These are phyloP conservation scores for Idris sp. DNA, from an alignment of 1,140 invertebrate species.

Conservation along the genomic window DNA sequence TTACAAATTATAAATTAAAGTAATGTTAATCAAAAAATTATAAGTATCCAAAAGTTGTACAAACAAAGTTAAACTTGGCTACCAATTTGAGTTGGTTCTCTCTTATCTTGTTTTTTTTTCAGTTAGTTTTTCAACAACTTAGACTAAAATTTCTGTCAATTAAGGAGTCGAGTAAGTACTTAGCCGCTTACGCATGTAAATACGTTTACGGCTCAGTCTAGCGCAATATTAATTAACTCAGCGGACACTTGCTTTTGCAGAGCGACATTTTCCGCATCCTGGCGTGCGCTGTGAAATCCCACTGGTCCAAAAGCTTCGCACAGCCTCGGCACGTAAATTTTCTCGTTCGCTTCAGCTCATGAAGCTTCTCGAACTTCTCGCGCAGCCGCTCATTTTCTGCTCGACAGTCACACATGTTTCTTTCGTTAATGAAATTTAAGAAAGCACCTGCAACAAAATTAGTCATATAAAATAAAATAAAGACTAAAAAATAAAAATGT, in stretches of 20 bases:
- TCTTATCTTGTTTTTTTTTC: constrained; percentile 7
- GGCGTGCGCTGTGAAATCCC: constrained; percentile 64
- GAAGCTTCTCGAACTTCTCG: constrained; percentile 59
- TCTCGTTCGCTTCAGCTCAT: constrained; percentile 42
- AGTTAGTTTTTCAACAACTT: constrained; percentile 7
- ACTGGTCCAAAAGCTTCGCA: constrained; percentile 57
- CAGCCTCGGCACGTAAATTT: constrained; percentile 62
- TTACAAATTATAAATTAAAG: no score
- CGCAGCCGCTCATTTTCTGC: constrained; percentile 19
- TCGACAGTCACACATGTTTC: constrained; percentile 37
- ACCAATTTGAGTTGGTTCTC: no score
- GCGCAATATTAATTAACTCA: constrained; percentile 50
- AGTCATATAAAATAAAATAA: no score
- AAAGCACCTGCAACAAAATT: constrained; percentile 63
- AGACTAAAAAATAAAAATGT: no score
- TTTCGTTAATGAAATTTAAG: constrained; percentile 65
- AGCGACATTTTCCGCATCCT: constrained; percentile 66
- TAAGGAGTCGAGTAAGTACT: constrained; percentile 44
- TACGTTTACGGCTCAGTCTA: constrained; percentile 42
- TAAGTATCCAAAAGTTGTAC: no score
- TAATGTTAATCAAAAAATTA: no score
- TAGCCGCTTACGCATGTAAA: constrained; percentile 33
- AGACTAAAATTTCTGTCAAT: constrained; percentile 11
- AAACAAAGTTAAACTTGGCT: no score
- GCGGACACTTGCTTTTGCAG: constrained; percentile 64